phyloP scores from a whole-genome alignment of 2,113 vertebrate species.

The Ancistrus triradiatus region DNA sequence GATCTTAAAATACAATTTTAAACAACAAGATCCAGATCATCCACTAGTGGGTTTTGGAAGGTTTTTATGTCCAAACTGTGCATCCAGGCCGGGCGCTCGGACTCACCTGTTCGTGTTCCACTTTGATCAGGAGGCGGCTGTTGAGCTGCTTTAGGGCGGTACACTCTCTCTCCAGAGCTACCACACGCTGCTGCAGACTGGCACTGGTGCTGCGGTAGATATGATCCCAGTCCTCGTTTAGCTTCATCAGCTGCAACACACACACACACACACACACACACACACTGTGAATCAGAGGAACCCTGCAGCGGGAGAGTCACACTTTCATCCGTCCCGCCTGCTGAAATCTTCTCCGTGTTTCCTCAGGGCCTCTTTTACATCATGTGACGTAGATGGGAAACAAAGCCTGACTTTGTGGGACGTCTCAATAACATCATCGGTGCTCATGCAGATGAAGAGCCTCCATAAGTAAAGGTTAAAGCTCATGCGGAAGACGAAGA shows the following conservation, averaged over 20 bases:
- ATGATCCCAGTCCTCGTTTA: constrained; percentile 79
- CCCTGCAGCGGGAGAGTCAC: neutral
- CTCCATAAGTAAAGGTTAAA: too few species aligned
- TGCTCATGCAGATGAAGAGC: too few species aligned
- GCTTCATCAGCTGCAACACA: constrained; percentile 73
- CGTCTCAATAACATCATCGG: too few species aligned
- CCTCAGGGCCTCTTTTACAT: constrained; percentile 6
- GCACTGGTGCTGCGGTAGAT: constrained; percentile 68
- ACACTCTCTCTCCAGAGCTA: constrained; percentile 62
- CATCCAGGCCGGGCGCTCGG: too few species aligned
- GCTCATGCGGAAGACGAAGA: too few species aligned
- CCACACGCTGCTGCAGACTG: constrained; percentile 65
- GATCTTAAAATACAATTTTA: too few species aligned
- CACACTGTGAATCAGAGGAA: neutral
- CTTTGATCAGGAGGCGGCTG: constrained; percentile 65
- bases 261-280: constrained; percentile 30
- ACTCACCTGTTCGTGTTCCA: constrained; percentile 72
- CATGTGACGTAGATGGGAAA: neutral
- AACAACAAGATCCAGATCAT: neutral
- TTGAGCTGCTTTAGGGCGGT: constrained; percentile 63
- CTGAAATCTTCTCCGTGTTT: neutral
- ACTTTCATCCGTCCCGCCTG: neutral
- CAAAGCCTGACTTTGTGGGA: too few species aligned
- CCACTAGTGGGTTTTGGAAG: too few species aligned
- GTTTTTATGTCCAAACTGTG: too few species aligned